Percentiles rank a stretch among this genome's conserved stretches.
Evolutionary conservation across 1,140 invertebrate species (phyloP).

Genomic region (Caenorhabditis tropicalis): DNA sequence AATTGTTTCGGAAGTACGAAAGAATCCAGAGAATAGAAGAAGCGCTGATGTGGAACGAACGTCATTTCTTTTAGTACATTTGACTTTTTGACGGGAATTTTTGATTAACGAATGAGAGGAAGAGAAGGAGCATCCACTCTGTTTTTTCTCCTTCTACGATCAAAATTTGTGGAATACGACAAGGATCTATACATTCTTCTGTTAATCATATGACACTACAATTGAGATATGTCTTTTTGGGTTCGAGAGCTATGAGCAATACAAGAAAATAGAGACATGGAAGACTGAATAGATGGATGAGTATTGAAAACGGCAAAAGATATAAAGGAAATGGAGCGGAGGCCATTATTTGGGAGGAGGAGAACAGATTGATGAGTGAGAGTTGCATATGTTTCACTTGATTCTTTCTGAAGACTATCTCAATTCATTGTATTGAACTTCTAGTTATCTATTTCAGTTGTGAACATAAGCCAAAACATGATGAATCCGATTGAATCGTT

Average conservation of each 20-base stretch:
- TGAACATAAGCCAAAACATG: no score
- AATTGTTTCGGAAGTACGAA: neutral
- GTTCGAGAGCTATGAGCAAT: neutral
- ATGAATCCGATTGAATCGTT: no score
- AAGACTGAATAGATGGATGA: slow-evolving; percentile 23
- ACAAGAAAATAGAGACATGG: neutral
- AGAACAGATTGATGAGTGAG: slow-evolving; percentile 36
- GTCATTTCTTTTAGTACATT: neutral
- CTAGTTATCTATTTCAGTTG: no score
- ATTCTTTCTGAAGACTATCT: no score
- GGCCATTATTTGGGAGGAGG: slow-evolving; percentile 9
- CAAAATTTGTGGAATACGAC: neutral
- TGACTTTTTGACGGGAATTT: neutral
- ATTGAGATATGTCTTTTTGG: neutral
- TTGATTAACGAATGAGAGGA: neutral
- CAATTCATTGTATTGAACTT: no score
- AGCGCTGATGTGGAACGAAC: slow-evolving; percentile 22
- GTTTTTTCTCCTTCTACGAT: neutral
- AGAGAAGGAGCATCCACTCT: no score
- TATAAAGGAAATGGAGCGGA: neutral
- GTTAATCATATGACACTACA: slow-evolving; percentile 6
- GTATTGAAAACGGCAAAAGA: slow-evolving; percentile 14
- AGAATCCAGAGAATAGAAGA: neutral
- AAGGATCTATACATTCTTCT: no score
- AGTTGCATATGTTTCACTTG: no score